Percentiles rank a stretch among this genome's conserved stretches.
Evolutionary conservation across 1,140 invertebrate genomes (phyloP).

Genomic region (Tribolium castaneum): DNA sequence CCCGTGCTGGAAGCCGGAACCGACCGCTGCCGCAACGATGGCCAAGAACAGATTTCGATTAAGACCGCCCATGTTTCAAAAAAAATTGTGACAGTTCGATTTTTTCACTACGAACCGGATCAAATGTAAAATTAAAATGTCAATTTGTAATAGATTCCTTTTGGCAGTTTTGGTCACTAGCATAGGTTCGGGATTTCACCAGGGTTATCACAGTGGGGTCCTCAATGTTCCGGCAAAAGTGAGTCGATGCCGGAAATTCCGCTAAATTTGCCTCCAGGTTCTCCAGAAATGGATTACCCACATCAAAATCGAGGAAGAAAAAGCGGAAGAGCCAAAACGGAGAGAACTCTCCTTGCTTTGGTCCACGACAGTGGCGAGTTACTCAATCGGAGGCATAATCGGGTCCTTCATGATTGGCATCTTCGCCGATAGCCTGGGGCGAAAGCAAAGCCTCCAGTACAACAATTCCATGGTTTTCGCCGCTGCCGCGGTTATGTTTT

Average conservation of each 20-base stretch:
- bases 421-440: background rate
- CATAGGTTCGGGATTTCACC: slow-evolving; percentile 87
- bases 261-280: background rate
- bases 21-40: slow-evolving; percentile 79
- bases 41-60: slow-evolving; percentile 72
- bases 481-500: background rate
- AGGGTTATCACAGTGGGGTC: slow-evolving; percentile 92
- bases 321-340: background rate
- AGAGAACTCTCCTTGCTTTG: background rate
- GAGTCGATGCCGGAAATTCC: slow-evolving; percentile 53
- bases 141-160: slow-evolving; percentile 63
- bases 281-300: background rate
- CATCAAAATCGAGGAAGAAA: background rate
- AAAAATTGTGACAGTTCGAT: background rate
- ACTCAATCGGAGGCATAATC: background rate
- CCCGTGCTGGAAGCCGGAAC: slow-evolving; percentile 91
- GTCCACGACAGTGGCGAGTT: background rate
- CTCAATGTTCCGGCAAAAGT: slow-evolving; percentile 85
- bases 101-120: background rate
- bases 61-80: background rate
- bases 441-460: background rate
- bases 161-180: slow-evolving; percentile 82
- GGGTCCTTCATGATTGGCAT: background rate
- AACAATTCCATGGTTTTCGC: background rate
- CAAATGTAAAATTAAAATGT: background rate